Conservation (phyloP, 2,113 vertebrate genomes). For the Scartelaos histophorus region DNA sequence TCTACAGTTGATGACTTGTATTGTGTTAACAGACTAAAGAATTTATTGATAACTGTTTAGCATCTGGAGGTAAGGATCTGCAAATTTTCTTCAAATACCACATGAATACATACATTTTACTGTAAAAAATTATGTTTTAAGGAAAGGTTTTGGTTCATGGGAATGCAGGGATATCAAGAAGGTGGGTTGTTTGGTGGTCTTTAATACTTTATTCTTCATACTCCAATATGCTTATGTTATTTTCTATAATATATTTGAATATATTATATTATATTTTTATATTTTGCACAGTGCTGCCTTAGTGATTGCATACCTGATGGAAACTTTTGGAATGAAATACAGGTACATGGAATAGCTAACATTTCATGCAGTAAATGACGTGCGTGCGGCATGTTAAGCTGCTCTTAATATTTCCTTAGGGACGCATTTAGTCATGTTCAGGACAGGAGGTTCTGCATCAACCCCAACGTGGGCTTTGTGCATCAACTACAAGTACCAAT, state of each 20-base stretch:
- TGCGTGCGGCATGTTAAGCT: not conserved
- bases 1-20: not conserved
- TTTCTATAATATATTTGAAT: constrained; percentile 23
- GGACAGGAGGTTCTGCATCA: constrained; percentile 99
- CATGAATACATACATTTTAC: not conserved
- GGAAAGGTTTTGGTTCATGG: constrained; percentile 98
- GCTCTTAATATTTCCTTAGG: constrained; percentile 66
- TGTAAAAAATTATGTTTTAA: constrained; percentile 42
- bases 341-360: constrained; percentile 77
- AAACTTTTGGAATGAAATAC: constrained; percentile 99
- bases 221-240: not conserved
- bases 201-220: constrained; percentile 4
- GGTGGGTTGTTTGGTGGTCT: constrained; percentile 68
- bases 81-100: not conserved
- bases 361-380: not conserved
- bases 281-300: constrained; percentile 89
- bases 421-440: constrained; percentile 98
- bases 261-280: too few relatives aligned
- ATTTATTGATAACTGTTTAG: constrained; percentile 98
- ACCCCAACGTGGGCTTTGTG: constrained; percentile 98
- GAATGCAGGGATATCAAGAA: constrained; percentile 99
- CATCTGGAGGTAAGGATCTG: constrained; percentile 86
- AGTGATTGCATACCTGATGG: constrained; percentile 99
- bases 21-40: constrained; percentile 88
- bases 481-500: constrained; percentile 93